Base-by-base conservation (phyloP, 1,140 invertebrate genomes). In the Drosophila ironensis region DNA sequence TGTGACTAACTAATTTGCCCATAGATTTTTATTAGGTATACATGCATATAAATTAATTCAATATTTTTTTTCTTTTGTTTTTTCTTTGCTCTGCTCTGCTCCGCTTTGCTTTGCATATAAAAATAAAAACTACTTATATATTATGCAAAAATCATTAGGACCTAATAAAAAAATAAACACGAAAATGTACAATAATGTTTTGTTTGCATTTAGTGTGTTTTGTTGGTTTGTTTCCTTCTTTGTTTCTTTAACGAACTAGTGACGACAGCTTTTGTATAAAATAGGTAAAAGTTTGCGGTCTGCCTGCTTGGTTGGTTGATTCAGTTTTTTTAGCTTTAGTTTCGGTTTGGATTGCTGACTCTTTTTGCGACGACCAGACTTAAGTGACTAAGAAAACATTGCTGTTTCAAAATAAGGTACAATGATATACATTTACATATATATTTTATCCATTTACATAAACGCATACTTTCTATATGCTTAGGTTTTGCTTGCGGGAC, bases 321-420 rank as follows among this genome's bases (percentile, higher is more conserved):
- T 76, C 53, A 68, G 61, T 78, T 57, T 54, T 72, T 46, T 52
- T 66, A 61, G 72, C 25, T 63, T 47, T 63, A 63, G 52, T 51
- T 70, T 47, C 54, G 52, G 54, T 50, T 74, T 75, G 42, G 57
- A 54, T 63, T 63, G 60, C 25, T 54, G 60, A 63, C 41, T 61
- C 38, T 57, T n/a, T n/a, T n/a, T n/a, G 35, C 12, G 61, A 74
- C 74, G 80, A 86, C 74, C 80, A 80, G 80, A 86, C 80, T 86
- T 86, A 84, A 54, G 8, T 86, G 80, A 86, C 80, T 86, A 84
- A 61, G 40, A 78, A 74, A 74, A 80, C 72, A 67, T 74, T 70
- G 61, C 42, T 71, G 70, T 80, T 84, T 74, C 56, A 75, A 86
- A 86, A 86, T 86, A 86, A 86, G 80, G 80, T 86, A 86, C 80